These are phyloP conservation scores for Lasaia peninsularis DNA, from an alignment of 1,140 invertebrate genomes.

Conservation along the genomic window DNA sequence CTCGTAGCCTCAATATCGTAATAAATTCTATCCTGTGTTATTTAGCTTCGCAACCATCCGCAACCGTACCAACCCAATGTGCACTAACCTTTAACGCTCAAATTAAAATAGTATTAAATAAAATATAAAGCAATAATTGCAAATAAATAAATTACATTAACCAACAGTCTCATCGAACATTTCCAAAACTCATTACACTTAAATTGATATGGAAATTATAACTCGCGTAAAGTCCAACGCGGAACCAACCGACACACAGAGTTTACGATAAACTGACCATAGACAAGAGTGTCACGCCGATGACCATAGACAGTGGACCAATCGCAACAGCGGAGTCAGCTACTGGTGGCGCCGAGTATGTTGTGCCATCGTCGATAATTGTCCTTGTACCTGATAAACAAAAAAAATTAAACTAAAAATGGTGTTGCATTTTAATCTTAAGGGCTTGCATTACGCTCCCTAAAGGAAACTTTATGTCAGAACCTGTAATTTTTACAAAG, in stretches of 20 bases:
- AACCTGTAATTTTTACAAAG: no score
- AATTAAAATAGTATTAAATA: not conserved
- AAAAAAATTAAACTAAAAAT: not conserved
- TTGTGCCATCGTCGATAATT: conserved; percentile 33
- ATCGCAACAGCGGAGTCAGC: conserved; percentile 27
- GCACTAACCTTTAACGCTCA: not conserved
- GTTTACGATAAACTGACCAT: not conserved
- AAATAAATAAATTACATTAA: conserved; percentile 10
- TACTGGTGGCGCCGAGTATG: conserved; percentile 45
- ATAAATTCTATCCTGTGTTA: no score
- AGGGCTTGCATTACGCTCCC: no score
- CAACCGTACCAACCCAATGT: not conserved
- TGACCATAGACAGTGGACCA: conserved; percentile 23
- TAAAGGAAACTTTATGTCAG: no score
- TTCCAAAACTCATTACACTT: conserved; percentile 19
- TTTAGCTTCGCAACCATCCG: not conserved
- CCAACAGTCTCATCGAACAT: conserved; percentile 2
- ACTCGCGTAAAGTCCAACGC: not conserved
- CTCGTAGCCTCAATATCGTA: no score
- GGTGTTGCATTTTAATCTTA: not conserved
- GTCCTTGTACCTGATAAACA: conserved; percentile 39
- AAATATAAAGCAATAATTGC: conserved; percentile 1
- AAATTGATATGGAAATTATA: conserved; percentile 26
- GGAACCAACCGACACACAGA: conserved; percentile 1
- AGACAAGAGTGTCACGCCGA: conserved; percentile 14